These are phyloP conservation scores for Apis mellifera DNA, from an alignment of 1,140 invertebrate species.

Conservation along the genomic window Amel_HAv3.1 CM009933.2:5162501-5163000, in stretches of 20 bases:
- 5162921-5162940: too few relatives aligned
- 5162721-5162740: conserved; percentile 45
- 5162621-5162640: background rate
- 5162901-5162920: too few relatives aligned
- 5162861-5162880: too few relatives aligned
- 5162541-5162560: too few relatives aligned
- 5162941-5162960: too few relatives aligned
- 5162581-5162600: background rate
- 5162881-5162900: too few relatives aligned
- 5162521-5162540: too few relatives aligned
- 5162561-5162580: too few relatives aligned
- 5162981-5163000: too few relatives aligned
- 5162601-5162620: background rate
- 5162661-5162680: conserved; percentile 49
- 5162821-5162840: conserved; percentile 58
- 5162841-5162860: conserved; percentile 22
- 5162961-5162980: too few relatives aligned
- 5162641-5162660: conserved; percentile 25
- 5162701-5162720: conserved; percentile 64
- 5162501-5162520: too few relatives aligned
- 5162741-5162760: background rate
- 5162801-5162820: conserved; percentile 59
- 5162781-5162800: background rate
- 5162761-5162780: background rate
- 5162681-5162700: conserved; percentile 48